Evolutionary conservation across 2,113 vertebrate genomes (phyloP).

Genomic region (pig (Sus scrofa)): T2T-Sscrofa CM000830.6:68187501-68188000

Average conservation of each 20-base stretch:
- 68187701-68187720: neutral
- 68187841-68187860: too few species aligned
- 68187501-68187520: neutral
- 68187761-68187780: neutral
- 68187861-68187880: too few species aligned
- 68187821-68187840: too few species aligned
- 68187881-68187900: too few species aligned
- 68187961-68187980: too few species aligned
- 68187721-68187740: neutral
- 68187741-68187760: neutral
- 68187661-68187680: neutral
- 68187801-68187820: too few species aligned
- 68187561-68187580: neutral
- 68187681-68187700: neutral
- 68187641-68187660: neutral
- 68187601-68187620: neutral
- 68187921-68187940: too few species aligned
- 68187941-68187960: too few species aligned
- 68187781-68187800: too few species aligned
- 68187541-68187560: conserved; percentile 9
- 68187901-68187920: too few species aligned
- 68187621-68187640: neutral
- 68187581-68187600: neutral
- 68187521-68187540: neutral
- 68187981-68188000: too few species aligned